phyloP scores from a whole-genome alignment of 2,113 vertebrate genomes.

The Patagioenas fasciata region DNA sequence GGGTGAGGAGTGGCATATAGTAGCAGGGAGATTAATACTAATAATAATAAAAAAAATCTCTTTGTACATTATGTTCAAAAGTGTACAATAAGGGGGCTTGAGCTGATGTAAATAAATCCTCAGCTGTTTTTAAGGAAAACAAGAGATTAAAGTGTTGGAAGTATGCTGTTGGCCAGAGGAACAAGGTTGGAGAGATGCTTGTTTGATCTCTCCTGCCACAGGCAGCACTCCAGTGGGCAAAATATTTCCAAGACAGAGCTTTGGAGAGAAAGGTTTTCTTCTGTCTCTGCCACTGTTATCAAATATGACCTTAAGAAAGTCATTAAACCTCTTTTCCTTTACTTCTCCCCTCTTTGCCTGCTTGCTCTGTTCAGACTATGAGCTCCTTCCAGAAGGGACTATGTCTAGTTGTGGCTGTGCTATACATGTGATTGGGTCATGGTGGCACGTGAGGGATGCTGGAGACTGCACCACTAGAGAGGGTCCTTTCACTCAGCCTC shows the following conservation, averaged over 20 bases:
- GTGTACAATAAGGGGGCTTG: background rate
- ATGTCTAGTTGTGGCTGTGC: accelerated
- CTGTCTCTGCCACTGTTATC: background rate
- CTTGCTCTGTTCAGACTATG: background rate
- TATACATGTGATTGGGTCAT: accelerated
- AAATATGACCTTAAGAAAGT: background rate
- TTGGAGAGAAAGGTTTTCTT: background rate
- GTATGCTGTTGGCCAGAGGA: background rate
- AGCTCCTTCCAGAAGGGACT: background rate
- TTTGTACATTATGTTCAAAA: background rate
- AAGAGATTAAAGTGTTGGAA: background rate
- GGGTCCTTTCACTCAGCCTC: background rate
- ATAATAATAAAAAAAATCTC: background rate
- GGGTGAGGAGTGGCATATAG: background rate
- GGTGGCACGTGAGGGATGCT: background rate
- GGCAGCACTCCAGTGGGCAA: background rate
- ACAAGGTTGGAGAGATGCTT: background rate
- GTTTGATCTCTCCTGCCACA: background rate
- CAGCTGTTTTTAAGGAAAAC: background rate
- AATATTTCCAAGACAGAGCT: background rate
- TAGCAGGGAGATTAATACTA: background rate
- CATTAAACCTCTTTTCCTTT: background rate
- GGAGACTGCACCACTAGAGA: background rate
- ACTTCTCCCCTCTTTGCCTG: background rate
- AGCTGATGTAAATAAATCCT: background rate